A percentile compares a stretch with the other conserved stretches of the same genome.
These are phyloP conservation scores for Anseranas semipalmata DNA, from an alignment of 2,113 vertebrate genomes.

Conservation along the genomic window DNA sequence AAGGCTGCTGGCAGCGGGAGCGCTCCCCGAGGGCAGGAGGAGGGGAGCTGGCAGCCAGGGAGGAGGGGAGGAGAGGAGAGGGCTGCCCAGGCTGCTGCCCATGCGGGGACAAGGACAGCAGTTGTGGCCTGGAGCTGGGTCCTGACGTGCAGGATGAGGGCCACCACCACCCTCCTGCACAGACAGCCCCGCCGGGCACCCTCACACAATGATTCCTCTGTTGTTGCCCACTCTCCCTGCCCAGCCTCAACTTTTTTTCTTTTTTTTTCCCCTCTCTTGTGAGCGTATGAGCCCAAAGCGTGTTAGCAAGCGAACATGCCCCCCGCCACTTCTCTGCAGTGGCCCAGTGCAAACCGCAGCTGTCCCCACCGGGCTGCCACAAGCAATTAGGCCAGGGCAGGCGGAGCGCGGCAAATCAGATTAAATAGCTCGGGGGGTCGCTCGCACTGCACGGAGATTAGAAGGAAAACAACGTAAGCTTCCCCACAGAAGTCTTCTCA, in stretches of 20 bases:
- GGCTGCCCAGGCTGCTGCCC: background rate
- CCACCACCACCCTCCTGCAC: background rate
- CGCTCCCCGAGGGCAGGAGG: background rate
- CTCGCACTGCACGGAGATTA: slow-evolving; percentile 1
- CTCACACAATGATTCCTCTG: slow-evolving; percentile 12
- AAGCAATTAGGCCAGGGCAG: slow-evolving; percentile 57
- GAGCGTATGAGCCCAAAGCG: background rate
- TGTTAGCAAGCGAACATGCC: background rate
- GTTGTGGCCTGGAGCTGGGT: background rate
- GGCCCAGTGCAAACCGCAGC: slow-evolving; percentile 24
- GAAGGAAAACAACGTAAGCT: background rate
- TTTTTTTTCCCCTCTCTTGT: background rate
- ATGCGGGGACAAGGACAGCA: background rate
- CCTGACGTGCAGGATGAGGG: background rate
- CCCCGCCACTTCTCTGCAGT: slow-evolving; percentile 13
- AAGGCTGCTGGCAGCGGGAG: slow-evolving; percentile 1
- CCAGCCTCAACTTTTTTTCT: background rate
- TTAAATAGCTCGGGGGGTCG: slow-evolving; percentile 67
- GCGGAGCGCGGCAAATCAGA: slow-evolving; percentile 61
- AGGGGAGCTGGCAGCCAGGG: background rate
- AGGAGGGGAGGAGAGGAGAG: too few species aligned
- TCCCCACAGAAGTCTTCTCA: background rate
- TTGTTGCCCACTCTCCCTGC: background rate
- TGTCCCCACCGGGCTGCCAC: slow-evolving; percentile 50
- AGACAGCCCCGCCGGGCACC: background rate